Evolutionary conservation across 2,888 invertebrate species (phyloP), one percentile per base, ranked within the genome.

Genomic region (Habrosyne pyritoides): DNA sequence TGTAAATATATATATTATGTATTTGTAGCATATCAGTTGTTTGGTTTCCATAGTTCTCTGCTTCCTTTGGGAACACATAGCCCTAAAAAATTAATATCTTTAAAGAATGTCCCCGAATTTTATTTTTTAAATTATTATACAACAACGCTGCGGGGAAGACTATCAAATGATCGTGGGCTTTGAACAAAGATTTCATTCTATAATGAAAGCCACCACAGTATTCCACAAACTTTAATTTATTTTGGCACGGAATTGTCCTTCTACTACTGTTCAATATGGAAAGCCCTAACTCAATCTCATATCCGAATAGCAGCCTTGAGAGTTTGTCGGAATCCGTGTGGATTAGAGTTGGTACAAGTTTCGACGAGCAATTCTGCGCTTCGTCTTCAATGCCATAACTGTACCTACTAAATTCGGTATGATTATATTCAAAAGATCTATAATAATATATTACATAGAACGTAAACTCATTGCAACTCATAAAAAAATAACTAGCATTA

Each of bases 321-420:
- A 24, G 36, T 26, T 57, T 26, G 47, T 52, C 47, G 57, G 54
- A 47, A 54, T 60, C 47, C 51, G 14, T 50, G 52, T 52, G 57
- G 56, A 59, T 68, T 64, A 59, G 60, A 21, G 18, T 12, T 52
- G 56, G 60, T 57, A 55, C 57, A 64, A 70, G 61, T 66, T 70
- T 59, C 60, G 57, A 59, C 56, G 55, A 66, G 69, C 58, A 63
- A 56, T 56, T 55, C 55, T 26, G 54, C 47, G 53, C 52, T 57
- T 47, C 46, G 52, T 28, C 18, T 12, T 5, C 8, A 6, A 18
- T 10, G 2, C 10, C 10, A 26, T 21, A 2, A 21, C 3, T 47
- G n/a, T n/a, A 3, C 8, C 12, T 12, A 12, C 30, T 30, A 12
- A 12, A 12, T 30, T 12, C n/a, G 12, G 3, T 30, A 30, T 10